Percentiles rank a stretch among this genome's conserved stretches.
phyloP scores from a whole-genome alignment of 1,140 invertebrate genomes.

The Popillia japonica region DNA sequence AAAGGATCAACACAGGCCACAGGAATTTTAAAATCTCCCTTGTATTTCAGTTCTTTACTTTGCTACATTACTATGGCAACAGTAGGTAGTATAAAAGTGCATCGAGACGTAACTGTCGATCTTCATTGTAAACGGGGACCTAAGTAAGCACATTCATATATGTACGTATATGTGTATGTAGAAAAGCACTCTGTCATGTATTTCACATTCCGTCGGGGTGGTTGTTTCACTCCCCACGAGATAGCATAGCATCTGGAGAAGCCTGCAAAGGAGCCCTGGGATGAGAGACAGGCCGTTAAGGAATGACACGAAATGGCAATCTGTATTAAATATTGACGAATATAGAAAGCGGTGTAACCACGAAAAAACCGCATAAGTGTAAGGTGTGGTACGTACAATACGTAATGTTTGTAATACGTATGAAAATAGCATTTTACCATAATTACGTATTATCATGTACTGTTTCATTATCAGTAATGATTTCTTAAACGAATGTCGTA shows the following conservation, averaged over 20 bases:
- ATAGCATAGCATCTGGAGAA: neutral
- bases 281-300: neutral
- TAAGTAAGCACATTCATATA: neutral
- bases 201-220: neutral
- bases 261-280: neutral
- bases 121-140: neutral
- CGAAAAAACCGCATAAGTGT: slow-evolving; percentile 6
- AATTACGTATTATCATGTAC: neutral
- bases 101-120: neutral
- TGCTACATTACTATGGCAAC: neutral
- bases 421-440: neutral
- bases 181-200: neutral
- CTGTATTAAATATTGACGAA: slow-evolving; percentile 15
- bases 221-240: slow-evolving; percentile 3
- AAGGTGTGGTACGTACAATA: neutral
- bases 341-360: slow-evolving; percentile 1
- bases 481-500: neutral
- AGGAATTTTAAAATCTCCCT: too few species aligned
- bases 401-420: neutral
- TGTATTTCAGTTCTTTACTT: neutral
- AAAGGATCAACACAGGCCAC: too few species aligned
- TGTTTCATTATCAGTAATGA: neutral
- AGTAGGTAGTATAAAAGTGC: neutral
- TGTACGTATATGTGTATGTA: neutral
- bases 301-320: neutral